A percentile compares a stretch with the other conserved stretches of the same genome.
Conservation (phyloP, 2,888 invertebrate genomes). For the Cepaea hortensis region DNA sequence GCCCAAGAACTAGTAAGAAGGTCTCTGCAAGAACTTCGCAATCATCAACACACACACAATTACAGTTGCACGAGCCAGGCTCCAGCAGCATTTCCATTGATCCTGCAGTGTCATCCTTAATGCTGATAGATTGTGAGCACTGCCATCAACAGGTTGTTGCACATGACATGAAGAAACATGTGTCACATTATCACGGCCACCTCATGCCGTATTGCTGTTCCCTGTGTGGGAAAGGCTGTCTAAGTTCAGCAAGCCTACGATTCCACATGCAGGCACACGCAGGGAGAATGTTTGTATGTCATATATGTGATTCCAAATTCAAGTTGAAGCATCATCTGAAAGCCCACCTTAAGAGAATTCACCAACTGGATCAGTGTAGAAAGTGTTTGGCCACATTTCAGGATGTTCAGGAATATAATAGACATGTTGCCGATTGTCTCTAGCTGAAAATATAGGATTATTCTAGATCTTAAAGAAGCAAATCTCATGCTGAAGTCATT, state of each 20-base stretch:
- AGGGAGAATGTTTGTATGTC: constrained; percentile 32
- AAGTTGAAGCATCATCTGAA: constrained; percentile 46
- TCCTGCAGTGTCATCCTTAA: not conserved
- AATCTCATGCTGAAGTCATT: not conserved
- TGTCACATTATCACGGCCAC: constrained; percentile 30
- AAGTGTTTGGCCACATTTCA: constrained; percentile 37
- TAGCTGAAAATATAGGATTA: not conserved
- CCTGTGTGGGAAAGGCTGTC: constrained; percentile 38
- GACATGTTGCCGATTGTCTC: constrained; percentile 24
- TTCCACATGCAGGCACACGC: constrained; percentile 36
- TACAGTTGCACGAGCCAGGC: not conserved
- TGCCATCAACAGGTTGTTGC: constrained; percentile 21
- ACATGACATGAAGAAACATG: constrained; percentile 31
- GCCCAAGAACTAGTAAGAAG: not conserved
- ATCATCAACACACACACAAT: not conserved
- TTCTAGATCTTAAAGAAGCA: not conserved
- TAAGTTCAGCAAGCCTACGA: constrained; percentile 11
- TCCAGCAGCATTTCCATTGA: not conserved
- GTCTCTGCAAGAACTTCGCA: not conserved
- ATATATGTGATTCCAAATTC: constrained; percentile 36
- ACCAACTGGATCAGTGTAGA: constrained; percentile 28
- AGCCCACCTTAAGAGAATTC: constrained; percentile 35
- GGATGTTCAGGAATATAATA: constrained; percentile 22
- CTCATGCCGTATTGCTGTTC: constrained; percentile 38
- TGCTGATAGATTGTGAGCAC: constrained; percentile 2